Conservation (phyloP, 2,797 vertebrate genomes). For the Acipenser ruthenus region DNA sequence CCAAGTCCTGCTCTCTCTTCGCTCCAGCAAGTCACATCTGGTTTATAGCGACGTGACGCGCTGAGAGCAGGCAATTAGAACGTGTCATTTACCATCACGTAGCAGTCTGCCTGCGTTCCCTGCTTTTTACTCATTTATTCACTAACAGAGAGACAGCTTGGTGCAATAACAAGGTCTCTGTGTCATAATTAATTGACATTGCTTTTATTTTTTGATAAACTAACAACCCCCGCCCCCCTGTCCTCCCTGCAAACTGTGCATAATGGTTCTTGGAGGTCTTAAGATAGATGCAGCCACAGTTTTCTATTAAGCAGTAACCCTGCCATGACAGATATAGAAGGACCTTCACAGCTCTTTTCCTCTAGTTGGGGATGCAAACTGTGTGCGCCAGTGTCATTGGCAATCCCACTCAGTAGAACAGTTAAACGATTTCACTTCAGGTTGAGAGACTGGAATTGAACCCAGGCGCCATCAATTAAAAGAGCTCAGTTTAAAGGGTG, state of each 20-base stretch:
- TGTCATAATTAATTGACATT: slow-evolving; percentile 9
- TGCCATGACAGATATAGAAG: not conserved
- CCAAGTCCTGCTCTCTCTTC: slow-evolving; percentile 1
- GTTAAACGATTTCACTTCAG: slow-evolving; percentile 3
- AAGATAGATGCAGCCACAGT: not conserved
- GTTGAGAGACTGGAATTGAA: slow-evolving; percentile 5
- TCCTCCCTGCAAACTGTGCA: not conserved
- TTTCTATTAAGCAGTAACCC: not conserved
- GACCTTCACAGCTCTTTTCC: not conserved
- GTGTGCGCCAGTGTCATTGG: not conserved
- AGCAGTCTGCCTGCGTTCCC: slow-evolving; percentile 1
- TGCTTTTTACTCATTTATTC: slow-evolving; percentile 9
- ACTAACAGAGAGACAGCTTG: not conserved
- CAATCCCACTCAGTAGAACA: not conserved
- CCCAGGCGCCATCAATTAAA: slow-evolving; percentile 6
- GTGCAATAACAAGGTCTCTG: slow-evolving; percentile 7
- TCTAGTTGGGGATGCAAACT: not conserved
- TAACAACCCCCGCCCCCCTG: not conserved
- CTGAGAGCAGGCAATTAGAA: slow-evolving; percentile 3
- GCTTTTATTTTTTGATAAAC: slow-evolving; percentile 12
- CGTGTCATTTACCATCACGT: slow-evolving; percentile 11
- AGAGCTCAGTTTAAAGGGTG: slow-evolving; percentile 1
- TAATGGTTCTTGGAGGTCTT: not conserved
- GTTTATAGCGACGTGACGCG: not conserved
- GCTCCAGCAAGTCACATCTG: slow-evolving; percentile 11